Base-by-base conservation (phyloP, 1,140 invertebrate species). In the Drosophila neocordata region DNA sequence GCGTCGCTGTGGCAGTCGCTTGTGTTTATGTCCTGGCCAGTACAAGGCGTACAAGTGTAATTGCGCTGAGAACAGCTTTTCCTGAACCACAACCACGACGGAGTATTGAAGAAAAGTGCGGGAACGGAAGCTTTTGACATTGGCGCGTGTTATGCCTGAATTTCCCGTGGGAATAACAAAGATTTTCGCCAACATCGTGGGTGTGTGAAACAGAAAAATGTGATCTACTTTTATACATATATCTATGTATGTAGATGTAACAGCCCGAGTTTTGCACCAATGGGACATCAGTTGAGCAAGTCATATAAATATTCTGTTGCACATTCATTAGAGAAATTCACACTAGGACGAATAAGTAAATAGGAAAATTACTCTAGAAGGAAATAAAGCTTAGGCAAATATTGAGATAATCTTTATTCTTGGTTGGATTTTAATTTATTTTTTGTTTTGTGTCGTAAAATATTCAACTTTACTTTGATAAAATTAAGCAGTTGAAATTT, bases 111-210 rank as follows among this genome's bases (percentile, higher is more conserved):
- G 35, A 18, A 44, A 31, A 27, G 53, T 31, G n/a, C 1, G 37
- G 51, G 20, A 60, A 27, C 31, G 67, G 18, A 57, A 44, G 76
- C 53, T 52, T 52, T 55, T 62, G 57, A 22, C 20, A 63, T 41
- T 51, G 70, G 56, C 65, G 44, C 77, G 77, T 75, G 80, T 73
- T 22, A 68, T 48, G 62, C 34, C 52, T 48, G 69, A 38, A 68
- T 71, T 83, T 84, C 80, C 82, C 80, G 82, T 84, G 80, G 82
- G 81, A 84, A 84, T 73, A 35, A 12, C 27, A 31, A 52, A 68
- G 15, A 63, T 77, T 74, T 79, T 61, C 27, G 22, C 44, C 52
- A 61, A 34, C 69, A n/a, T n/a, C n/a, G 73, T 85, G 81, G 81
- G 77, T 64, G 80, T 84, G 80, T 78, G 82, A 85, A 73, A 18